These are phyloP conservation scores for Microcebus ravelobensis DNA, from an alignment of 2,113 vertebrate genomes.

Conservation along the genomic window DNA sequence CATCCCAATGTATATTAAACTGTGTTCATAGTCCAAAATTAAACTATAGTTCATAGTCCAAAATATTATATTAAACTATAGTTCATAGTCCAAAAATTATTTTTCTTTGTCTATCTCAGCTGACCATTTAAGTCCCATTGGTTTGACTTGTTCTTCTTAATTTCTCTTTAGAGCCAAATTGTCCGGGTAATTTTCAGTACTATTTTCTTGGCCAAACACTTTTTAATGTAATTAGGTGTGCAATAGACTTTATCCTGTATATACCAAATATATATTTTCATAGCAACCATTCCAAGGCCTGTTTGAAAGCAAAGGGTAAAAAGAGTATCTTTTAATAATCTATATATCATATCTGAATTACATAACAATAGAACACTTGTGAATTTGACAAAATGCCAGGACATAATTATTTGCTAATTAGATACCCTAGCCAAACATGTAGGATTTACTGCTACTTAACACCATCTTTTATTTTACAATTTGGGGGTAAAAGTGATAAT, in stretches of 20 bases:
- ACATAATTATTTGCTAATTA: constrained; percentile 81
- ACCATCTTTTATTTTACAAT: constrained; percentile 72
- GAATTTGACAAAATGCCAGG: constrained; percentile 78
- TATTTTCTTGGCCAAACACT: constrained; percentile 15
- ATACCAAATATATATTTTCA: background rate
- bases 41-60: background rate
- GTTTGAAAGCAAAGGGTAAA: constrained; percentile 55
- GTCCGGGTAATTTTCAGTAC: background rate
- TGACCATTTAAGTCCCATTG: background rate
- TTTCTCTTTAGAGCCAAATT: background rate
- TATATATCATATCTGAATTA: constrained; percentile 67
- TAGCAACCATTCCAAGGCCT: background rate
- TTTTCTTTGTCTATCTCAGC: background rate
- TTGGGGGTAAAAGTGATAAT: constrained; percentile 64
- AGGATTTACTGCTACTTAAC: constrained; percentile 80
- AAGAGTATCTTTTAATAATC: constrained; percentile 56
- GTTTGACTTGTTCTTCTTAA: background rate
- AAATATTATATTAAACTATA: background rate
- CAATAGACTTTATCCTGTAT: constrained; percentile 12
- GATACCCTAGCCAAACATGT: constrained; percentile 77
- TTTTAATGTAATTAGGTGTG: constrained; percentile 55
- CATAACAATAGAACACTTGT: constrained; percentile 59
- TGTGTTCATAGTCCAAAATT: background rate
- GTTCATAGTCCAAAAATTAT: background rate
- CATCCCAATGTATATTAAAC: background rate